Conservation (phyloP, 2,888 invertebrate genomes). For the Platycnemis pennipes region DNA sequence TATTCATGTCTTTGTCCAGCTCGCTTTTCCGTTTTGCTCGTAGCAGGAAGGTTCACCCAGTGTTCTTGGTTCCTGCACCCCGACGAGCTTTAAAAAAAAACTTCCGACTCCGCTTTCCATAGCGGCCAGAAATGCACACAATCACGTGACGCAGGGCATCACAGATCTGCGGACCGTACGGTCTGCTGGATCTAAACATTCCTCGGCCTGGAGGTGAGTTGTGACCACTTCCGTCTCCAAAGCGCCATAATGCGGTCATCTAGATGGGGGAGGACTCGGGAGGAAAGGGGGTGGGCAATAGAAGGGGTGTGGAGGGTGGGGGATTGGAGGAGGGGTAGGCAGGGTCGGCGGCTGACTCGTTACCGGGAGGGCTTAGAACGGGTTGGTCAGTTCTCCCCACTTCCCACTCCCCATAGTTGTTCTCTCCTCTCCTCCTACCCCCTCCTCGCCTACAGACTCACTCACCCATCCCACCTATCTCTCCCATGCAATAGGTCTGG, state of each 20-base stretch:
- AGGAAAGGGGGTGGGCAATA: neutral
- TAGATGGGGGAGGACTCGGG: neutral
- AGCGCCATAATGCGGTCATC: constrained; percentile 22
- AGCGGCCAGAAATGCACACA: neutral
- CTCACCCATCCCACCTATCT: neutral
- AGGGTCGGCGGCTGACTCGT: neutral
- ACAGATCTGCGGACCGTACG: neutral
- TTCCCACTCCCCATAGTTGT: neutral
- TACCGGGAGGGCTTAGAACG: neutral
- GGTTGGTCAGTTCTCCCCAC: neutral
- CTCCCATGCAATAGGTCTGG: neutral
- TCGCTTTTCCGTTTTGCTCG: neutral
- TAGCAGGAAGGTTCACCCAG: neutral
- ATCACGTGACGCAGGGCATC: neutral
- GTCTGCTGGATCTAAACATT: neutral
- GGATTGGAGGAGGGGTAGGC: no score
- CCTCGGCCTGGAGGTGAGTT: neutral
- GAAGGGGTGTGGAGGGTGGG: neutral
- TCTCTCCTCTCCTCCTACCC: neutral
- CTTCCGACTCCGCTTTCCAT: neutral
- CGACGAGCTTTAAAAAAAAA: neutral
- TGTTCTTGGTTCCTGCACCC: neutral
- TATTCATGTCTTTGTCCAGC: no score
- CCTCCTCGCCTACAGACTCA: no score
- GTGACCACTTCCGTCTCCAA: neutral